Evolutionary conservation across 2,113 vertebrate genomes (phyloP).

Genomic region (Carassius auratus): DNA sequence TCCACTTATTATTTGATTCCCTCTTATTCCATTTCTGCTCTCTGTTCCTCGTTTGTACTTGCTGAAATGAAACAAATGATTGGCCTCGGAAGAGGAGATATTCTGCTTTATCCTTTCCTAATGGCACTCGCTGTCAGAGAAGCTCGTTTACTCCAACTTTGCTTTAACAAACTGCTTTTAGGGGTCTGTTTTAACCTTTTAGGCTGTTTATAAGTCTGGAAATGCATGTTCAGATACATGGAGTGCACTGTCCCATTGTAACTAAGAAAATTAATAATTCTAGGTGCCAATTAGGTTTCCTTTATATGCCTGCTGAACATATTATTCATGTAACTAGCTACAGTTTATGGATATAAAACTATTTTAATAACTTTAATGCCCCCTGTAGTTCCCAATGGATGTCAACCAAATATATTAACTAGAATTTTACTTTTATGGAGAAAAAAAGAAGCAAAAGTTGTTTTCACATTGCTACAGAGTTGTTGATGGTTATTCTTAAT

Average conservation of each 20-base stretch:
- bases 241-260: background rate
- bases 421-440: too few species aligned
- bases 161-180: background rate
- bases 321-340: background rate
- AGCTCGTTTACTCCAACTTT: background rate
- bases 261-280: background rate
- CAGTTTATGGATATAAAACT: background rate
- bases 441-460: too few species aligned
- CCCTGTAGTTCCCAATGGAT: too few species aligned
- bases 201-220: background rate
- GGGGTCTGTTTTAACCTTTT: background rate
- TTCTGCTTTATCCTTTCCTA: background rate
- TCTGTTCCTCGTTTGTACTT: background rate
- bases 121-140: background rate
- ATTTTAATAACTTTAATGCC: too few species aligned
- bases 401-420: background rate
- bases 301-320: background rate
- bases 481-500: too few species aligned
- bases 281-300: background rate
- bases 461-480: too few species aligned
- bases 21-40: slow-evolving; percentile 4
- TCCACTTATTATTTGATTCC: background rate
- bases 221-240: background rate
- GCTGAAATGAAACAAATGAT: slow-evolving; percentile 15
- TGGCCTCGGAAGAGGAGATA: background rate